These are phyloP conservation scores for Amblyornis subalaris DNA, from an alignment of 2,113 vertebrate species.

Conservation along the genomic window DNA sequence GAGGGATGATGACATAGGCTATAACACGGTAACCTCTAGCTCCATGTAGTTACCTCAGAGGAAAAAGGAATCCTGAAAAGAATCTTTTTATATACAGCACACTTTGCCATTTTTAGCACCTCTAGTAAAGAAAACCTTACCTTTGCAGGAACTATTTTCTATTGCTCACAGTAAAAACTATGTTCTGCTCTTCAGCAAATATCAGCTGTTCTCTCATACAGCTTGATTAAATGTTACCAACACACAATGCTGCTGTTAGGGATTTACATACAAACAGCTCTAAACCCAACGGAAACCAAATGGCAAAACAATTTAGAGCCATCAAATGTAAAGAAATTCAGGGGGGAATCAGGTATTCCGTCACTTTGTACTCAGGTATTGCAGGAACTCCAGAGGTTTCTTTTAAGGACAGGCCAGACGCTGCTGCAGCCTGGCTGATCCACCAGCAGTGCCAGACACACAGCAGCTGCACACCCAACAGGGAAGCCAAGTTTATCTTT, in stretches of 20 bases:
- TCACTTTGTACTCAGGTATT: background rate
- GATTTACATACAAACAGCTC: background rate
- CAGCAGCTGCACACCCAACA: background rate
- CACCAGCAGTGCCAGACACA: background rate
- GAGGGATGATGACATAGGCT: background rate
- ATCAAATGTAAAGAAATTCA: background rate
- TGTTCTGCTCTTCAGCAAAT: slow-evolving; percentile 1
- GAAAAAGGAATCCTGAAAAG: background rate
- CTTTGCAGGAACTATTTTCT: background rate
- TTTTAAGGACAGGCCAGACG: background rate
- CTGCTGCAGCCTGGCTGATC: background rate
- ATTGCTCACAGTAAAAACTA: background rate
- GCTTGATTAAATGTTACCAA: slow-evolving; percentile 8
- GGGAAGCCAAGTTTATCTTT: background rate
- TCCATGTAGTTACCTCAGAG: background rate
- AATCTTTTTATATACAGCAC: background rate
- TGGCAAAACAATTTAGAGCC: background rate
- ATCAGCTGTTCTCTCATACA: background rate
- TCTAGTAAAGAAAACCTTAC: background rate
- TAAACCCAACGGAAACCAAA: background rate
- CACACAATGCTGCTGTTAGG: background rate
- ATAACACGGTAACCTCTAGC: slow-evolving; percentile 18
- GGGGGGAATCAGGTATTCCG: background rate
- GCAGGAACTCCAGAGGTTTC: background rate
- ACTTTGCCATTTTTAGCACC: background rate